phyloP scores from a whole-genome alignment of 2,113 vertebrate genomes.

The Merops nubicus region DNA sequence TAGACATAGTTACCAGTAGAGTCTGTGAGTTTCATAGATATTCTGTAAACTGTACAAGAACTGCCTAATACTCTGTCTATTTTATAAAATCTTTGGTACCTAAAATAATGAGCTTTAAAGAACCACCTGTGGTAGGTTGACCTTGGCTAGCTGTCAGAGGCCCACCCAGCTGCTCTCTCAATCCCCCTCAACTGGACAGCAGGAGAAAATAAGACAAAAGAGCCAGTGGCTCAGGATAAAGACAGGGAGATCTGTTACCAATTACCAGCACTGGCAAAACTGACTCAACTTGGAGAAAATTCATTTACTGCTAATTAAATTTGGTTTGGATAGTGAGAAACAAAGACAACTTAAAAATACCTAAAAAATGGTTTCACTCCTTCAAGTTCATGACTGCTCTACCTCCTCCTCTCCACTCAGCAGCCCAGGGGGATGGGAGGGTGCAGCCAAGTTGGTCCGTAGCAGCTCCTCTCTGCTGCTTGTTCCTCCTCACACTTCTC shows the following conservation, averaged over 20 bases:
- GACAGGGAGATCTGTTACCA: not conserved
- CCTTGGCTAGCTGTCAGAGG: not conserved
- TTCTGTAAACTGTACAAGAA: not conserved
- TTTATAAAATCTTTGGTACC: not conserved
- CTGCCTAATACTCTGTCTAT: not conserved
- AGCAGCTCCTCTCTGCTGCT: not conserved
- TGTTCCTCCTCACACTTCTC: not conserved
- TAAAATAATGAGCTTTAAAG: not conserved
- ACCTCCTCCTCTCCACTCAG: not conserved
- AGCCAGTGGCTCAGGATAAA: not conserved
- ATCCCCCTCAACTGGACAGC: not conserved
- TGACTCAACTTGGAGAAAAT: not conserved
- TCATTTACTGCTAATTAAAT: not conserved
- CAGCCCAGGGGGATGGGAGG: not conserved
- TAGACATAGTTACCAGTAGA: no score
- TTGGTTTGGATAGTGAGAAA: not conserved
- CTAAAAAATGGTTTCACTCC: not conserved
- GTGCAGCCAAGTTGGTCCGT: not conserved
- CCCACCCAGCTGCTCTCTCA: not conserved
- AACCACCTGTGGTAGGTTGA: not conserved
- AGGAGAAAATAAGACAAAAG: not conserved
- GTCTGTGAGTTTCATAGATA: not conserved
- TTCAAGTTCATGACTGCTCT: not conserved
- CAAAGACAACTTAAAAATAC: not conserved
- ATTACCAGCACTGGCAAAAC: not conserved